A percentile compares a stretch with the other conserved stretches of the same genome.
Conservation (phyloP, 2,797 vertebrate genomes). For the Lepus townsendii region DNA sequence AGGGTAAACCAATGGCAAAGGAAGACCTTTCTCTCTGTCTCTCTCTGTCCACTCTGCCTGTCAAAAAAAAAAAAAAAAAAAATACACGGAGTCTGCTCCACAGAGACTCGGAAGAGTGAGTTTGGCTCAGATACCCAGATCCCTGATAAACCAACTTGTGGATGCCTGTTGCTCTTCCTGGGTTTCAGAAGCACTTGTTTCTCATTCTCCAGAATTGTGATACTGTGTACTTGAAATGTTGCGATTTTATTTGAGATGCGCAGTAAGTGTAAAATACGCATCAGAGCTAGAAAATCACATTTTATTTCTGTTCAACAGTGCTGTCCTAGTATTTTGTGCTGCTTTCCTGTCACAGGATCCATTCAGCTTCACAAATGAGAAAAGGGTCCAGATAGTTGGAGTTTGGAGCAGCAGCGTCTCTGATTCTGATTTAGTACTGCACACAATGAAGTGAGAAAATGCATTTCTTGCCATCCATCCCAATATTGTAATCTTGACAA, state of each 20-base stretch:
- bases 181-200: not conserved
- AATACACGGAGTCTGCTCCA: too few species aligned
- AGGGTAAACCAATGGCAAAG: too few species aligned
- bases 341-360: not conserved
- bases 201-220: not conserved
- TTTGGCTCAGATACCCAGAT: not conserved
- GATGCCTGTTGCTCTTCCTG: not conserved
- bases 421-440: slow-evolving; percentile 8
- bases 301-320: not conserved
- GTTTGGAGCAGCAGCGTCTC: not conserved
- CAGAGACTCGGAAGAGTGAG: too few species aligned
- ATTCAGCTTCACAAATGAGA: not conserved
- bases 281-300: not conserved
- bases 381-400: not conserved
- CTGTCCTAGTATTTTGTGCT: not conserved
- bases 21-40: too few species aligned
- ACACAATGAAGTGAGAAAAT: slow-evolving; percentile 19
- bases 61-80: too few species aligned
- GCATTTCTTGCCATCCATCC: not conserved
- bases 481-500: not conserved
- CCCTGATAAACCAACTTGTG: not conserved
- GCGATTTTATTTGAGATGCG: not conserved
- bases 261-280: not conserved
- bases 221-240: not conserved
- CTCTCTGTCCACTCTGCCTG: too few species aligned